Evolutionary conservation across 2,888 invertebrate species (phyloP), one percentile per base, ranked within the genome.

Genomic region (Atrina japonica): DNA sequence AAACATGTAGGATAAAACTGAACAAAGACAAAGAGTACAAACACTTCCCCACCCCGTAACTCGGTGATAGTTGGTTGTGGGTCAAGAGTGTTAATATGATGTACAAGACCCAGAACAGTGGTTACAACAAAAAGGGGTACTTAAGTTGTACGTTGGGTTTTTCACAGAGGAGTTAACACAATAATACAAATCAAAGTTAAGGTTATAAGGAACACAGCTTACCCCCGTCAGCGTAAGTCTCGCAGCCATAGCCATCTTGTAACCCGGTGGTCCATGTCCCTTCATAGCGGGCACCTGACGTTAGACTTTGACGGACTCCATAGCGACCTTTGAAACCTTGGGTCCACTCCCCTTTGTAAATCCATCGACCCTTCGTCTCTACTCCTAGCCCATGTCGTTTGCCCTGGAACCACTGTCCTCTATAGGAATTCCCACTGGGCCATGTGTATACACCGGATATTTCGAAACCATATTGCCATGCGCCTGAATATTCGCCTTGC

Each of bases 321-420:
- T 99, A 99, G 79, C 99, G 95, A 60, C 99, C 99, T 80, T 99
- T 99, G 93, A 96, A 97, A 52, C 99, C 99, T 91, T 97, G 97
- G 70, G 98, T 97, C 98, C 98, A 99, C 93, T 98, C 98, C 76
- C 98, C 98, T 77, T 97, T 94, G 93, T 99, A 99, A 82, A 98
- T 93, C 96, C 99, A 99, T 67, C 98, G 94, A 53, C 98, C 98
- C 77, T 99, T 94, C 76, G 96, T 96, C 92, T 99, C 99, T 89
- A 98, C 96, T 73, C 99, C 99, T 88, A 99, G 93, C 11, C 99
- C 99, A 91, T 99, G 99, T 64, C 99, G 94, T 92, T 98, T 97
- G 78, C 99, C 99, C 91, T 98, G 98, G 92, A 98, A 98, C 99
- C 99, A 99, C 92, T 99, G 98, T 74, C 99, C 99, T 92, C 97